These are phyloP conservation scores for Porites lutea DNA, from an alignment of 64 coral and sea anemone genomes.

Conservation along the genomic window DNA sequence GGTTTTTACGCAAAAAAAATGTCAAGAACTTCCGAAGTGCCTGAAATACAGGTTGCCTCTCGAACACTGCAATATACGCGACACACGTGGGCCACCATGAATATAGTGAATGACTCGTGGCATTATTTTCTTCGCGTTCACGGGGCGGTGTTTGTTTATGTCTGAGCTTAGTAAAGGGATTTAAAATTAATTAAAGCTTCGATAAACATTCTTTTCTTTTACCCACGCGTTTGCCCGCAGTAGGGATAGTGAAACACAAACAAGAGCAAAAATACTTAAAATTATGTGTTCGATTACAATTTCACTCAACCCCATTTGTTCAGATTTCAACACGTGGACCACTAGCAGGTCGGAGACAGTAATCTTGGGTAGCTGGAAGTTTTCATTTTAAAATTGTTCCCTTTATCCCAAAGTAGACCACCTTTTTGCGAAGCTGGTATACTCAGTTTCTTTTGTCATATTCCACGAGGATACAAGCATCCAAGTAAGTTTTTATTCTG, in stretches of 20 bases:
- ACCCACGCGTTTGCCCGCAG: constrained; percentile 1
- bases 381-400: too few species aligned
- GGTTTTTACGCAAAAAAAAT: too few species aligned
- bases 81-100: constrained; percentile 15
- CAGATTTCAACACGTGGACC: too few species aligned
- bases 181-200: constrained; percentile 22
- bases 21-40: neutral
- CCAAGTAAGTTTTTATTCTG: too few species aligned
- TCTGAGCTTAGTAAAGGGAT: neutral
- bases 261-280: neutral
- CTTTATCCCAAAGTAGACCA: too few species aligned
- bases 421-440: too few species aligned
- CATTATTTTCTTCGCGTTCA: neutral
- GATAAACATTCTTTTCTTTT: constrained; percentile 9
- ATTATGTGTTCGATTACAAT: too few species aligned
- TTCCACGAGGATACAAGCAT: neutral
- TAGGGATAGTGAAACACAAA: neutral
- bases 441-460: neutral
- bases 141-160: neutral
- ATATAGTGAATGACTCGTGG: neutral
- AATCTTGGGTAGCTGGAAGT: too few species aligned
- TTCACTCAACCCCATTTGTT: too few species aligned
- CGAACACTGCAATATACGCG: neutral
- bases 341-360: too few species aligned
- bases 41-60: neutral